A percentile compares a stretch with the other conserved stretches of the same genome.
phyloP scores from a whole-genome alignment of 1,140 invertebrate species.

The Potamilus streckersoni region DNA sequence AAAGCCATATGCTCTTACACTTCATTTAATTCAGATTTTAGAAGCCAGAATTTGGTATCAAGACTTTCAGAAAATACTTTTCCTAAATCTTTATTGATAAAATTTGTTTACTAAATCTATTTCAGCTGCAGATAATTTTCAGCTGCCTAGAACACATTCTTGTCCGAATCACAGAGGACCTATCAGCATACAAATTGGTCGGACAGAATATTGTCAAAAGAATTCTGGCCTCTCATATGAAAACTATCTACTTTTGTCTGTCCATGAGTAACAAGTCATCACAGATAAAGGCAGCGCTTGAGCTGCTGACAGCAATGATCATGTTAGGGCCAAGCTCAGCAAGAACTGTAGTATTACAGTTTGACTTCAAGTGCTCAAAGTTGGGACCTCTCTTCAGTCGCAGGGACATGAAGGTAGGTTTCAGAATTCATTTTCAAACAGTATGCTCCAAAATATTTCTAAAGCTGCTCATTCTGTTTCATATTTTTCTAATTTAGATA shows the following conservation, averaged over 20 bases:
- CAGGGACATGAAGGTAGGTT: constrained; percentile 36
- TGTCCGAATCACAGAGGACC: constrained; percentile 37
- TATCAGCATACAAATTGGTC: constrained; percentile 8
- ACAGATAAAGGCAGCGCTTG: constrained; percentile 34
- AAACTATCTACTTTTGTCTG: constrained; percentile 22
- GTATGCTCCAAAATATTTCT: too few relatives aligned
- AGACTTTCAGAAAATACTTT: neutral
- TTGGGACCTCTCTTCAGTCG: constrained; percentile 24
- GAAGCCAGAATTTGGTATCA: too few relatives aligned
- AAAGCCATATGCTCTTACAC: too few relatives aligned
- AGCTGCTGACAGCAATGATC: constrained; percentile 39
- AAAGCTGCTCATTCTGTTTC: too few relatives aligned
- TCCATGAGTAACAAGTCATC: constrained; percentile 28
- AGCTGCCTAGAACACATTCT: constrained; percentile 36
- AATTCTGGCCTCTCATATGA: constrained; percentile 17
- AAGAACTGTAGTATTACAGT: constrained; percentile 28
- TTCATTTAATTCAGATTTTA: too few relatives aligned
- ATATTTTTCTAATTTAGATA: too few relatives aligned
- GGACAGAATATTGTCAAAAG: constrained; percentile 32
- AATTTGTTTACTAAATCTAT: neutral
- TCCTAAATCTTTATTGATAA: neutral
- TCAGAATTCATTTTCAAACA: too few relatives aligned
- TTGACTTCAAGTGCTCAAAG: constrained; percentile 26
- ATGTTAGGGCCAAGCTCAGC: constrained; percentile 24
- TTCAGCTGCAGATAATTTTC: constrained; percentile 35